Evolutionary conservation across 1,140 invertebrate species (phyloP).

Genomic region (Wasmannia auropunctata): DNA sequence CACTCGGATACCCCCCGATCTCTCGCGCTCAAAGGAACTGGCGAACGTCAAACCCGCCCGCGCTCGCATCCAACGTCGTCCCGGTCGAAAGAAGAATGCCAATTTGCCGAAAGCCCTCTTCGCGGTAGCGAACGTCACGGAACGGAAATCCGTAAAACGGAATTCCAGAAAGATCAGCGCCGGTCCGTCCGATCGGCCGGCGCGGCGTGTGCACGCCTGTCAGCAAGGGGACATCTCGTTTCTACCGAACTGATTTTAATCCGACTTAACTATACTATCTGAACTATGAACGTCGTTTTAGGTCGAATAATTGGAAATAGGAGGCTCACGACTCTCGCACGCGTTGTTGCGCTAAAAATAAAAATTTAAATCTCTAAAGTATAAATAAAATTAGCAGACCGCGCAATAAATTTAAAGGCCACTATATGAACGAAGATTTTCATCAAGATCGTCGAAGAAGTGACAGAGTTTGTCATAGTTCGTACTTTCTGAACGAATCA

Average conservation of each 20-base stretch:
- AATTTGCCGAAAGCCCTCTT: conserved; percentile 79
- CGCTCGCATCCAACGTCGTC: conserved; percentile 64
- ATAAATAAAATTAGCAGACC: background rate
- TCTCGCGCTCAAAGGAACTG: conserved; percentile 77
- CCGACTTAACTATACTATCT: conserved; percentile 39
- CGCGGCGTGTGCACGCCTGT: conserved; percentile 32
- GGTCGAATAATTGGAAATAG: background rate
- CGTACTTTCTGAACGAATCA: background rate
- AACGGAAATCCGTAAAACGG: conserved; percentile 68
- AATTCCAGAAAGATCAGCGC: conserved; percentile 68
- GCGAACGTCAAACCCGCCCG: conserved; percentile 76
- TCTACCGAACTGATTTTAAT: conserved; percentile 47
- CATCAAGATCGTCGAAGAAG: background rate
- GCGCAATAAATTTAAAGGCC: background rate
- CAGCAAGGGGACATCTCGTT: conserved; percentile 34
- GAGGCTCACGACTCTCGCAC: background rate
- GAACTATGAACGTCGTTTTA: background rate
- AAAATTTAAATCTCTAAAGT: background rate
- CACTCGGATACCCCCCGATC: conserved; percentile 75
- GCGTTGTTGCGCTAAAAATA: background rate
- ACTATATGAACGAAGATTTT: background rate
- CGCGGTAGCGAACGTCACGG: conserved; percentile 67
- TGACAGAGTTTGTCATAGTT: background rate
- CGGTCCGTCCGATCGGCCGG: conserved; percentile 24
- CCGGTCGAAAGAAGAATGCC: conserved; percentile 81